Evolutionary conservation across 2,888 invertebrate genomes (phyloP), one percentile per base, ranked within the genome.

Genomic region (Nebria salina): DNA sequence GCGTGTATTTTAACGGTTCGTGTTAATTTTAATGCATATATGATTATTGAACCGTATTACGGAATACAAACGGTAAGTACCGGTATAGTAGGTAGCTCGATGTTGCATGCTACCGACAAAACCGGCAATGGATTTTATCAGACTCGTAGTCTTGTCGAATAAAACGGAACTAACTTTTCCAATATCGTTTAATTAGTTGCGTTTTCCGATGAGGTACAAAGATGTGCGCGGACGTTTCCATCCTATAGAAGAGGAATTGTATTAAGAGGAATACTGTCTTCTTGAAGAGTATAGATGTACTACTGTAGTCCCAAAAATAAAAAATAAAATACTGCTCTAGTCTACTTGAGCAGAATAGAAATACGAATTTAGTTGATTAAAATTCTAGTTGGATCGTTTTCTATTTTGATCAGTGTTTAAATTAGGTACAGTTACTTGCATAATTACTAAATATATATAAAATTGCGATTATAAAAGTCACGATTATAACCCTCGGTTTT

Each of bases 101-200:
- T 20, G 20, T 1, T 20, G 20, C 20, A 20, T 20, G 20, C 20
- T 34, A 34, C 34, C 5, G 34, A 5, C 34, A 34, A 20, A 34
- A 0, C 20, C 72, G 72, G n/a, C 26, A 26, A 15, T 72, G 72
- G 72, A 72, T 72, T 72, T 72, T 72, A 72, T 72, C 6, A 13
- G 8, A 9, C 11, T 26, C 20, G 34, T 20, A 20, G 20, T 20
- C 20, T 34, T 11, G 72, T 13, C 13, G 72, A 34, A 26, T 25
- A n/a, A 7, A 25, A 15, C 15, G 66, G 8, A 34, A 34, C 25
- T 25, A 76, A 76, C 76, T 76, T 76, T 76, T 76, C 76, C 68
- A 76, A 76, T 76, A 76, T 68, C 66, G 68, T 41, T 66, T 76
- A 68, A 76, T 76, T 76, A 76, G 76, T 76, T 76, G n/a, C 9